Evolutionary conservation across 2,888 invertebrate genomes (phyloP), one percentile per base, ranked within the genome.

Genomic region (Xylophagus ater): DNA sequence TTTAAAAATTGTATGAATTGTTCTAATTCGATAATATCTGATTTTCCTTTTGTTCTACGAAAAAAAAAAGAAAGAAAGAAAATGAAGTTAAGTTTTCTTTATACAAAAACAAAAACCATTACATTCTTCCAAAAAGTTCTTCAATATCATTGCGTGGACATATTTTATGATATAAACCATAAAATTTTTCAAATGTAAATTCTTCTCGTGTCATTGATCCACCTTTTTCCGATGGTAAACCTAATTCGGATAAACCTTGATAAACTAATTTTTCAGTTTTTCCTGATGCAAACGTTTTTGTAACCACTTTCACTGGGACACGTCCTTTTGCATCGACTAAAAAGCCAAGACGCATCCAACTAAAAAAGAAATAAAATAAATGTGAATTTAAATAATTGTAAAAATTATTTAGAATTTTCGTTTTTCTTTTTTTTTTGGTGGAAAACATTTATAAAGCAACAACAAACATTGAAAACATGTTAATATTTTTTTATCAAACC

Each of bases 71-170:
- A 29, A 30, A 25, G 14, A 17, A 19, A 14, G 21, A 8, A 17
- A 34, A 21, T 10, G 15, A 12, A 39, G 7, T 28, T 19, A 32
- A 23, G 15, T 28, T 10, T n/a, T 23, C 1, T 4, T 12, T 23
- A 7, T 15, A 14, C 23, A 29, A 41, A 20, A 31, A 23, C 25
- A 15, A 23, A 10, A 15, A 21, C 14, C 10, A n/a, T 81, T 71
- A 96, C 96, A 96, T 84, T 45, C 85, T 81, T 60, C 88, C 79
- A 62, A 97, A 99, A 19, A 99, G 70, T 59, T 97, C 97, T 57
- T 98, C 96, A 52, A 98, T 97, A 64, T 99, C 98, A 55, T 93
- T 94, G 53, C 98, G 76, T 3, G 98, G 98, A 58, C 97, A 98
- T 56, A 98, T 96, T 71, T 94, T 97, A 64, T 96, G 96, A 65